phyloP scores from a whole-genome alignment of 2,797 vertebrate genomes.

The Parauchenoglanis punctatus region DNA sequence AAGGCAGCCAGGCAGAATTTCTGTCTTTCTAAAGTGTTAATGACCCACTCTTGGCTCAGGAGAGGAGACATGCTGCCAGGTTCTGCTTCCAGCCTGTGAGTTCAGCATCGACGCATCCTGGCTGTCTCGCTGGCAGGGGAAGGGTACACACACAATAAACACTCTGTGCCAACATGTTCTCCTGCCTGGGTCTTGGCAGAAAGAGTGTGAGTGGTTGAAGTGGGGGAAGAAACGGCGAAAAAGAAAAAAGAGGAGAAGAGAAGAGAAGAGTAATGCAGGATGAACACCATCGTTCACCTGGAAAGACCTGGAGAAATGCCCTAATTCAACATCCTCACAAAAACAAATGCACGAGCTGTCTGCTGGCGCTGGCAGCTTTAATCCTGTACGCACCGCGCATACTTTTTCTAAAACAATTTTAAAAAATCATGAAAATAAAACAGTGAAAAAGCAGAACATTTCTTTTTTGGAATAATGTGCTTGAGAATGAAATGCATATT shows the following conservation, averaged over 20 bases:
- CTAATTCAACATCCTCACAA: background rate
- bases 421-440: too few relatives aligned
- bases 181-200: background rate
- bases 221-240: too few relatives aligned
- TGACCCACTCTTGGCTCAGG: slow-evolving; percentile 10
- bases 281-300: too few relatives aligned
- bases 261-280: background rate
- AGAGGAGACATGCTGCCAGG: background rate
- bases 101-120: background rate
- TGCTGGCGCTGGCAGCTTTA: too few relatives aligned
- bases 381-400: too few relatives aligned
- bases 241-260: background rate
- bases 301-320: background rate
- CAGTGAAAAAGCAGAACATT: too few relatives aligned
- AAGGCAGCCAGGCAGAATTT: background rate
- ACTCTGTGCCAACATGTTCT: slow-evolving; percentile 10
- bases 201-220: too few relatives aligned
- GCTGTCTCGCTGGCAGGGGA: background rate
- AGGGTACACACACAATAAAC: background rate
- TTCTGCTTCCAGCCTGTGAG: background rate
- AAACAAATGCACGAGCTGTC: background rate
- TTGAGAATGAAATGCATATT: too few relatives aligned
- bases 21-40: slow-evolving; percentile 24
- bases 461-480: too few relatives aligned
- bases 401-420: too few relatives aligned